Percentiles rank a stretch among this genome's conserved stretches.
Evolutionary conservation across 2,797 vertebrate genomes (phyloP).

Genomic region (Anguilla marmorata): DNA sequence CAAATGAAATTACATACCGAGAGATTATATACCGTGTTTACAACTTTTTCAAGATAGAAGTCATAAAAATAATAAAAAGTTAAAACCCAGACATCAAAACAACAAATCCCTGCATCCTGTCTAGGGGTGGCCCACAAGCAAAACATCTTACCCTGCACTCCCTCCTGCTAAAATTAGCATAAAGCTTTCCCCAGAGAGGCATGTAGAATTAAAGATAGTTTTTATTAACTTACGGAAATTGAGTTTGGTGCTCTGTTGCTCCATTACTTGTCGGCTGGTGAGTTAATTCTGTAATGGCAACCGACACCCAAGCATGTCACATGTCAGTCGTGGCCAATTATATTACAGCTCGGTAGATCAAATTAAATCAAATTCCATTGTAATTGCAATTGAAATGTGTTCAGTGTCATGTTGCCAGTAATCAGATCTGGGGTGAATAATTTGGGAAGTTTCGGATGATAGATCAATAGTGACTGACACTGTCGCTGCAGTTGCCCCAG

Average conservation of each 20-base stretch:
- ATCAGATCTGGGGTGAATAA: neutral
- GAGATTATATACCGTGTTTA: neutral
- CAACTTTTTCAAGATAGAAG: neutral
- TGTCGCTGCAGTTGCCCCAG: neutral
- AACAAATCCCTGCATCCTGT: neutral
- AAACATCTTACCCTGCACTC: neutral
- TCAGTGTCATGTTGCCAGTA: neutral
- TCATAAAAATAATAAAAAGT: neutral
- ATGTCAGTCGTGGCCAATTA: neutral
- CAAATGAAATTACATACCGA: neutral
- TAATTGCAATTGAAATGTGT: constrained; percentile 3
- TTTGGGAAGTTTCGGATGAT: neutral
- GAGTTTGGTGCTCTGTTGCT: neutral
- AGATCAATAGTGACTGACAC: neutral
- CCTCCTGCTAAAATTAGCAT: neutral
- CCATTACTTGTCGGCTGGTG: neutral
- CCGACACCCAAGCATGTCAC: constrained; percentile 1
- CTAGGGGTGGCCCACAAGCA: neutral
- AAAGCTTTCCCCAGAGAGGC: neutral
- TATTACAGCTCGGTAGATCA: neutral
- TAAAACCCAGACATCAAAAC: neutral
- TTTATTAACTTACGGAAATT: neutral
- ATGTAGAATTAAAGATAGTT: neutral
- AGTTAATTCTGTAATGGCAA: neutral
- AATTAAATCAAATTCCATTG: neutral